A percentile compares a stretch with the other conserved stretches of the same genome.
Evolutionary conservation across 23 tunicate species (phyloP).

Genomic region (Oikopleura vanhoeffeni): DNA sequence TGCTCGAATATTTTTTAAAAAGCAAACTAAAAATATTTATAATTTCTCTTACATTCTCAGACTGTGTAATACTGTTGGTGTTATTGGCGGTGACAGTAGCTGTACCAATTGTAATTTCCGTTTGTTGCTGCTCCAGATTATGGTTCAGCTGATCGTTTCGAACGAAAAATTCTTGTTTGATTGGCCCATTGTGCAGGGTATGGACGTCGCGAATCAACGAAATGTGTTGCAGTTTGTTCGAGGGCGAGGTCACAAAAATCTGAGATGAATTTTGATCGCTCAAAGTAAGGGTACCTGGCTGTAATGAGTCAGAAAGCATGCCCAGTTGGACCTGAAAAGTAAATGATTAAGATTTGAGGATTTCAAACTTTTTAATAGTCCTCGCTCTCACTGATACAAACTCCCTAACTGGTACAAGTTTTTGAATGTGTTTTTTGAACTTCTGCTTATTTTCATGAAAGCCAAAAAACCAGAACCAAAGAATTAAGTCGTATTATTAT

Average conservation of each 20-base stretch:
- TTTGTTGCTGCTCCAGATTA: not conserved
- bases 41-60: not conserved
- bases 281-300: not conserved
- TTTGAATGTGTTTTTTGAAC: too few species aligned
- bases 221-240: not conserved
- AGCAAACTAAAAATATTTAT: too few species aligned
- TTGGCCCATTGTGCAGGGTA: not conserved
- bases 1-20: too few species aligned
- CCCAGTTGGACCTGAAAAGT: not conserved
- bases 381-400: too few species aligned
- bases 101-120: not conserved
- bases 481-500: too few species aligned
- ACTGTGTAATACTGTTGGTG: not conserved
- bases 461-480: too few species aligned
- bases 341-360: not conserved
- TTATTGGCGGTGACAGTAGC: not conserved
- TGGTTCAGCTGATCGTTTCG: too few species aligned
- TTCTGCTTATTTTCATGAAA: too few species aligned
- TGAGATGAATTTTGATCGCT: not conserved
- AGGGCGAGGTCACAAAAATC: not conserved
- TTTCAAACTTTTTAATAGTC: too few species aligned
- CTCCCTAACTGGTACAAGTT: too few species aligned
- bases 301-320: not conserved
- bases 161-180: slow-evolving; percentile 3
- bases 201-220: not conserved